Conservation (phyloP, 2,113 vertebrate genomes). For the Clarias batrachus region DNA sequence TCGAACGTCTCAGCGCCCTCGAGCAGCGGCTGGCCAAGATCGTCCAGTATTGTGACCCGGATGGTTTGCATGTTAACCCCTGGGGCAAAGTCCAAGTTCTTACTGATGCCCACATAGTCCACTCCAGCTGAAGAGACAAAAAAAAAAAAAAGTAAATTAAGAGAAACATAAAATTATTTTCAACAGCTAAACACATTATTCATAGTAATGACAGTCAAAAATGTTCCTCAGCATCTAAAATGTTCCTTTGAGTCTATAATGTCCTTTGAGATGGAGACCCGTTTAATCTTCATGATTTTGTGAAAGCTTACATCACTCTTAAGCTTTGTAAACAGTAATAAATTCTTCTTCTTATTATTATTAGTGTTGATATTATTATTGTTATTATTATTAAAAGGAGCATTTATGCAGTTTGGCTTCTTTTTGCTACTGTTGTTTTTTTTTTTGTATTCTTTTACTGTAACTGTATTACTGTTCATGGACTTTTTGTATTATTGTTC, state of each 20-base stretch:
- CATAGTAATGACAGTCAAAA: background rate
- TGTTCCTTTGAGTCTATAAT: background rate
- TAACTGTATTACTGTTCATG: background rate
- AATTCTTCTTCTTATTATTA: background rate
- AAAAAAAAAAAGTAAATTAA: background rate
- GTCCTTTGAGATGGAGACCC: slow-evolving; percentile 7
- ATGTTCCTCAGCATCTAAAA: background rate
- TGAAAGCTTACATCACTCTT: slow-evolving; percentile 14
- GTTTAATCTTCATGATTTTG: background rate
- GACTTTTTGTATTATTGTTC: background rate
- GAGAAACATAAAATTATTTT: background rate
- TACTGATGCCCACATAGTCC: slow-evolving; percentile 92
- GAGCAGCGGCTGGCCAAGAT: slow-evolving; percentile 85
- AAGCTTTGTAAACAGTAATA: background rate
- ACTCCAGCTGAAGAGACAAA: slow-evolving; percentile 74
- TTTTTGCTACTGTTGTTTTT: background rate
- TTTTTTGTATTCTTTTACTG: background rate
- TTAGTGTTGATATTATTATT: background rate
- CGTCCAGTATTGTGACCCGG: slow-evolving; percentile 84
- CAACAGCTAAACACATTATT: background rate
- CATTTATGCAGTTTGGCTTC: background rate
- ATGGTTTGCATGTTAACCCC: slow-evolving; percentile 86
- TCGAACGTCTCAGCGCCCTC: slow-evolving; percentile 89
- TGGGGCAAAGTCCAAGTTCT: slow-evolving; percentile 87
- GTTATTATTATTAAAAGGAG: background rate